phyloP scores from a whole-genome alignment of 2,888 invertebrate genomes.

The Azorinus chamasolen region DNA sequence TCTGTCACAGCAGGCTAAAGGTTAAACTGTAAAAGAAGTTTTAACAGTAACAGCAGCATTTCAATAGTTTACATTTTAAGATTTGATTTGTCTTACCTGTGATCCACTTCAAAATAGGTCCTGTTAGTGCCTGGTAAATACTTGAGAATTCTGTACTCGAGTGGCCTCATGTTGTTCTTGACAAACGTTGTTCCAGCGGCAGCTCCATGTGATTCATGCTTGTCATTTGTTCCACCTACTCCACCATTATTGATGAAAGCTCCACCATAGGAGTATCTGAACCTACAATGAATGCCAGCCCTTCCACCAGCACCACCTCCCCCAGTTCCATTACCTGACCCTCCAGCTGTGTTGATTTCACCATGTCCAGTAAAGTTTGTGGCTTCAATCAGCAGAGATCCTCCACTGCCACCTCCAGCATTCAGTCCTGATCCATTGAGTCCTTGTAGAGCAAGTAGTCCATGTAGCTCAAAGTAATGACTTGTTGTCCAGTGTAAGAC shows the following conservation, averaged over 20 bases:
- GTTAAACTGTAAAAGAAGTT: too few relatives aligned
- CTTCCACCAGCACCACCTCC: slow-evolving; percentile 79
- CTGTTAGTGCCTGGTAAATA: slow-evolving; percentile 65
- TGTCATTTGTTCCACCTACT: slow-evolving; percentile 48
- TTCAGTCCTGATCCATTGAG: slow-evolving; percentile 63
- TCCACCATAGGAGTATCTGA: slow-evolving; percentile 75
- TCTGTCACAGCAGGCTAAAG: too few relatives aligned
- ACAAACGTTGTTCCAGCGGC: slow-evolving; percentile 79
- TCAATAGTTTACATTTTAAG: too few relatives aligned
- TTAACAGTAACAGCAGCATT: too few relatives aligned
- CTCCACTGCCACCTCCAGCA: slow-evolving; percentile 79
- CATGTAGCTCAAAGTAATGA: slow-evolving; percentile 75
- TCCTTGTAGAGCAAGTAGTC: slow-evolving; percentile 73
- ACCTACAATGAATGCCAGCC: slow-evolving; percentile 74
- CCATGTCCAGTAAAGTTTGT: slow-evolving; percentile 80
- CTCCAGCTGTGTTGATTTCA: slow-evolving; percentile 74
- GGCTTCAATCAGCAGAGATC: slow-evolving; percentile 72
- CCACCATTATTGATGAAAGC: slow-evolving; percentile 72
- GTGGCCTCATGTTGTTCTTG: slow-evolving; percentile 76
- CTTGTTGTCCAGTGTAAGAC: slow-evolving; percentile 73
- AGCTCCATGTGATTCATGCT: slow-evolving; percentile 59
- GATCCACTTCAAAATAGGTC: slow-evolving; percentile 75
- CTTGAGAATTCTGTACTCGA: slow-evolving; percentile 76
- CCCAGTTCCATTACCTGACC: slow-evolving; percentile 70
- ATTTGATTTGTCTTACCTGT: slow-evolving; percentile 50